Conservation (phyloP, 2,888 invertebrate genomes). For the Diaprepes abbreviatus region DNA sequence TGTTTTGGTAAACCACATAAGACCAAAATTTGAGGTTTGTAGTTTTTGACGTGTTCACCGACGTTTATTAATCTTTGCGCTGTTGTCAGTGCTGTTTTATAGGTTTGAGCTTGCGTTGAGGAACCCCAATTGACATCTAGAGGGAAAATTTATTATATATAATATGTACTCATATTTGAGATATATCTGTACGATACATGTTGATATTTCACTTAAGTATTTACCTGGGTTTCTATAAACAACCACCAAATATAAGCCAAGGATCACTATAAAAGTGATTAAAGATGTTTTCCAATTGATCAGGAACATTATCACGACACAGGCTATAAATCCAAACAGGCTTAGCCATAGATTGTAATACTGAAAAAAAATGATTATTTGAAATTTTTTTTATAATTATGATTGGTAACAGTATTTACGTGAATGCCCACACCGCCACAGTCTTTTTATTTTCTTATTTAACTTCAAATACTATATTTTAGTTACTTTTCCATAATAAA, state of each 20-base stretch:
- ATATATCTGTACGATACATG: too few relatives aligned
- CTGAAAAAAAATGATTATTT: conserved; percentile 70
- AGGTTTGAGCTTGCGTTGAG: conserved; percentile 95
- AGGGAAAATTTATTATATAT: conserved; percentile 40
- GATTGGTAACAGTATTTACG: too few relatives aligned
- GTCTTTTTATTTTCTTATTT: too few relatives aligned
- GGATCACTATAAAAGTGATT: conserved; percentile 90
- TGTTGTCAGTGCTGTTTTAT: conserved; percentile 90
- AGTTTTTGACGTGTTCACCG: conserved; percentile 98
- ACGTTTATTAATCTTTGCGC: conserved; percentile 86
- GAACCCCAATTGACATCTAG: conserved; percentile 97
- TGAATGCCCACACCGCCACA: too few relatives aligned
- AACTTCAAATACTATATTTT: too few relatives aligned
- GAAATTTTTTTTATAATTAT: too few relatives aligned
- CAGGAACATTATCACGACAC: conserved; percentile 93
- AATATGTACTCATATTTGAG: too few relatives aligned
- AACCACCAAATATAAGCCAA: conserved; percentile 91
- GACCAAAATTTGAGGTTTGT: conserved; percentile 92
- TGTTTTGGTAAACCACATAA: conserved; percentile 87
- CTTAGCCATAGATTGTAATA: conserved; percentile 95
- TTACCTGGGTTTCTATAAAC: conserved; percentile 93
- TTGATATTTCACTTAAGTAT: too few relatives aligned
- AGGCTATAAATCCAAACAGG: conserved; percentile 84
- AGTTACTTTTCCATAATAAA: too few relatives aligned
- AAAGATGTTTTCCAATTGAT: conserved; percentile 94